Evolutionary conservation across 2,888 invertebrate genomes (phyloP).

Genomic region (Machimus atricapillus): DNA sequence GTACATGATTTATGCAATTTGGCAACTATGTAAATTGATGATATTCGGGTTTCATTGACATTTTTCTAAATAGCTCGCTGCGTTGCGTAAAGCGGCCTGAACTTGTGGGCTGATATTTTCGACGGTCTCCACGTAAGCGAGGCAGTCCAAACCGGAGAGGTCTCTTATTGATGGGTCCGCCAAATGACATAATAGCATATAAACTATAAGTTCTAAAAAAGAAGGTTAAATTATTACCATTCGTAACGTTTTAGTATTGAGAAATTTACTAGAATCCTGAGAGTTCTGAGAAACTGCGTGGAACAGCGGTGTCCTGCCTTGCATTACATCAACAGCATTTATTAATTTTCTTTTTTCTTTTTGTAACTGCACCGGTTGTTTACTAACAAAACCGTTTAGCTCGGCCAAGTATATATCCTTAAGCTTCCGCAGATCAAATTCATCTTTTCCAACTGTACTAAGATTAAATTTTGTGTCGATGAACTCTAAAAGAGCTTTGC

Average conservation of each 20-base stretch:
- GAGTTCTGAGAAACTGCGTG: conserved; percentile 55
- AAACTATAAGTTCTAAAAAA: conserved; percentile 39
- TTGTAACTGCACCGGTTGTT: neutral
- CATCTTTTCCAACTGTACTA: neutral
- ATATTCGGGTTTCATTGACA: neutral
- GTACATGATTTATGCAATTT: neutral
- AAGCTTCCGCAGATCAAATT: neutral
- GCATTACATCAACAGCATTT: conserved; percentile 54
- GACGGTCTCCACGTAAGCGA: conserved; percentile 52
- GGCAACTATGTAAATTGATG: neutral
- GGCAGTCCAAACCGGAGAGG: conserved; percentile 55
- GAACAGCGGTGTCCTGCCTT: conserved; percentile 55
- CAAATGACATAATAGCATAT: conserved; percentile 45
- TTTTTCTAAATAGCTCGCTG: neutral
- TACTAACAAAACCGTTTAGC: neutral
- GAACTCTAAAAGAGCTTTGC: conserved; percentile 54
- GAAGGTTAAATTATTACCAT: neutral
- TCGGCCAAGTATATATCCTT: neutral
- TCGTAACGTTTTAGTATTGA: neutral
- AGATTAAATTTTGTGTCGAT: conserved; percentile 52
- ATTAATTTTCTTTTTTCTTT: conserved; percentile 52
- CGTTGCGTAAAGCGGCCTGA: neutral
- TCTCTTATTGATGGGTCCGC: conserved; percentile 56
- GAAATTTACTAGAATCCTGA: conserved; percentile 51
- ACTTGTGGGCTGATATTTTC: neutral